These are phyloP conservation scores for Phallusia fumigata DNA, from an alignment of 23 tunicate genomes.

Conservation along the genomic window DNA sequence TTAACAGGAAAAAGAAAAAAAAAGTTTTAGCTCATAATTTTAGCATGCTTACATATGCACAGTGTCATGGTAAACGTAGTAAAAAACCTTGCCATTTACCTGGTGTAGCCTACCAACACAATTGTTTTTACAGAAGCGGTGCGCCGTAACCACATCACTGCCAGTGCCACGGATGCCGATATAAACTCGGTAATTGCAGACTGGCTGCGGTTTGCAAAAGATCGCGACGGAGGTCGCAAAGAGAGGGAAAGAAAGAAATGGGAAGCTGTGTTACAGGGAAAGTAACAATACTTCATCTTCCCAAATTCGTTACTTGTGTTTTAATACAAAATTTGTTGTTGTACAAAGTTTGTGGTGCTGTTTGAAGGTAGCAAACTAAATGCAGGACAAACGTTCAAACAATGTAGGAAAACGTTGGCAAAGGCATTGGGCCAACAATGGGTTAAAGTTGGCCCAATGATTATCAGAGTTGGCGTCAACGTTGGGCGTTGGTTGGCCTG, in stretches of 20 bases:
- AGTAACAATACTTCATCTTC: slow-evolving; percentile 3
- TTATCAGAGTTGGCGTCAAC: neutral
- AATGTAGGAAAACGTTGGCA: neutral
- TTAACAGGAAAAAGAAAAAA: too few species aligned
- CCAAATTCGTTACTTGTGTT: slow-evolving; percentile 3
- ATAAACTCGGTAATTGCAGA: neutral
- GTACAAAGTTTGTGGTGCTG: neutral
- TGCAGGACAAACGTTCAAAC: neutral
- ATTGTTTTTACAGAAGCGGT: slow-evolving; percentile 5
- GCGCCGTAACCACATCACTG: slow-evolving; percentile 10
- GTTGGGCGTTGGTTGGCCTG: too few species aligned
- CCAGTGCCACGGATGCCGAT: slow-evolving; percentile 18
- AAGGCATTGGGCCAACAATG: neutral
- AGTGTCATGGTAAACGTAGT: neutral
- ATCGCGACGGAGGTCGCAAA: slow-evolving; percentile 15
- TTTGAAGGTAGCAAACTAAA: neutral
- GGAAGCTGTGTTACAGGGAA: neutral
- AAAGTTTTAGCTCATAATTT: too few species aligned
- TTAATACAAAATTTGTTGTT: slow-evolving; percentile 2
- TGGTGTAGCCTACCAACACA: neutral
- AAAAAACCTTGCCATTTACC: neutral
- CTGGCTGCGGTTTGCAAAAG: slow-evolving; percentile 9
- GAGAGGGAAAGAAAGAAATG: slow-evolving; percentile 17
- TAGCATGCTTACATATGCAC: neutral
- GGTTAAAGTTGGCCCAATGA: neutral